phyloP scores from a whole-genome alignment of 1,140 invertebrate species.

The Lasaia peninsularis region DNA sequence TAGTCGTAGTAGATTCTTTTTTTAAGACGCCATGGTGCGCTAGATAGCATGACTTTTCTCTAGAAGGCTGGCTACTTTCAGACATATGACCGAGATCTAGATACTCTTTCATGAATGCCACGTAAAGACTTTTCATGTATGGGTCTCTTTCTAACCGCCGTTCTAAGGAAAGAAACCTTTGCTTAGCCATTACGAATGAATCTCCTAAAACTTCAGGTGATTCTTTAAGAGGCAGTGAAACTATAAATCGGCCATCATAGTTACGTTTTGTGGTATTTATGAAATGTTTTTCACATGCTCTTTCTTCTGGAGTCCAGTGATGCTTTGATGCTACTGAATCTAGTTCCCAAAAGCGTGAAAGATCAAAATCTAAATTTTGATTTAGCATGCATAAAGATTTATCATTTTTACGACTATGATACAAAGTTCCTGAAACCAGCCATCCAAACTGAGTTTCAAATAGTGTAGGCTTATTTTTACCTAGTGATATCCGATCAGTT shows the following conservation, averaged over 20 bases:
- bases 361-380: conserved; percentile 2
- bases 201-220: background rate
- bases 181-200: conserved; percentile 6
- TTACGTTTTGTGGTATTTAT: background rate
- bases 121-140: background rate
- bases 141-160: conserved; percentile 14
- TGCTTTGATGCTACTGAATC: background rate
- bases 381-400: conserved; percentile 8
- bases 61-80: background rate
- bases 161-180: conserved; percentile 13
- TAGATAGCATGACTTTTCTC: background rate
- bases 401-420: background rate
- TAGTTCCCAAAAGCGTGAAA: background rate
- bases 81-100: background rate
- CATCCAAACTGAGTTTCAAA: conserved; percentile 20
- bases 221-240: background rate
- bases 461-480: conserved; percentile 21
- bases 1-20: background rate
- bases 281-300: conserved; percentile 15
- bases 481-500: conserved; percentile 13
- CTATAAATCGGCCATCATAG: conserved; percentile 7
- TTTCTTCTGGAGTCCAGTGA: background rate
- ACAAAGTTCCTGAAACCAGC: conserved; percentile 18
- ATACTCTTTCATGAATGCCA: background rate
- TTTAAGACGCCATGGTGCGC: background rate